These are phyloP conservation scores for Monarcha castaneiventris DNA, from an alignment of 2,113 vertebrate species.

Conservation along the genomic window DNA sequence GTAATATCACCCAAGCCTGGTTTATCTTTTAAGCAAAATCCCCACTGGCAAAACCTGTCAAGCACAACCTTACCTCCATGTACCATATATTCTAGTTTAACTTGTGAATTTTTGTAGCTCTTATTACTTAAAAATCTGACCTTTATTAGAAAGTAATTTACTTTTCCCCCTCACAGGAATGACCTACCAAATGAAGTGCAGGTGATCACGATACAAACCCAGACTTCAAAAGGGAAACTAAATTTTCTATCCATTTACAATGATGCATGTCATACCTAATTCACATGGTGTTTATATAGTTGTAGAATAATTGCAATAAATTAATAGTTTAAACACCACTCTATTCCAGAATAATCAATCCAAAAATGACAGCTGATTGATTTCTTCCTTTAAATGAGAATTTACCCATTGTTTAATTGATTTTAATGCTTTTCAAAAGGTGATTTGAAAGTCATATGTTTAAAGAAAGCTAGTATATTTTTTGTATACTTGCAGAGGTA, in stretches of 20 bases:
- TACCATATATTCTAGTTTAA: background rate
- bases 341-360: constrained; percentile 65
- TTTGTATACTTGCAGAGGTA: background rate
- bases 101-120: background rate
- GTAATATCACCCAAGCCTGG: background rate
- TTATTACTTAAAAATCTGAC: constrained; percentile 21
- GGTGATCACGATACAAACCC: background rate
- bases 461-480: constrained; percentile 2
- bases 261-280: constrained; percentile 47
- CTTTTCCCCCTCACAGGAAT: constrained; percentile 20
- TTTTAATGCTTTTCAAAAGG: constrained; percentile 65
- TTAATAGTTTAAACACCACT: constrained; percentile 70
- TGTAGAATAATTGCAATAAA: constrained; percentile 70
- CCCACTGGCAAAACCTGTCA: background rate
- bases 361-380: constrained; percentile 72
- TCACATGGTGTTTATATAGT: constrained; percentile 58
- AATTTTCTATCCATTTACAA: constrained; percentile 49
- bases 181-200: constrained; percentile 37
- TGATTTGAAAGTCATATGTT: constrained; percentile 69
- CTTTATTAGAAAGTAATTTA: constrained; percentile 6
- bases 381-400: constrained; percentile 68
- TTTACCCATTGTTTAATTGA: constrained; percentile 71
- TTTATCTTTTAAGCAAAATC: background rate
- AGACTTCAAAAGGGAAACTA: constrained; percentile 28
- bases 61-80: background rate